Evolutionary conservation across 2,888 invertebrate species (phyloP), one percentile per base, ranked within the genome.

Genomic region (Lithophane ornitopus): DNA sequence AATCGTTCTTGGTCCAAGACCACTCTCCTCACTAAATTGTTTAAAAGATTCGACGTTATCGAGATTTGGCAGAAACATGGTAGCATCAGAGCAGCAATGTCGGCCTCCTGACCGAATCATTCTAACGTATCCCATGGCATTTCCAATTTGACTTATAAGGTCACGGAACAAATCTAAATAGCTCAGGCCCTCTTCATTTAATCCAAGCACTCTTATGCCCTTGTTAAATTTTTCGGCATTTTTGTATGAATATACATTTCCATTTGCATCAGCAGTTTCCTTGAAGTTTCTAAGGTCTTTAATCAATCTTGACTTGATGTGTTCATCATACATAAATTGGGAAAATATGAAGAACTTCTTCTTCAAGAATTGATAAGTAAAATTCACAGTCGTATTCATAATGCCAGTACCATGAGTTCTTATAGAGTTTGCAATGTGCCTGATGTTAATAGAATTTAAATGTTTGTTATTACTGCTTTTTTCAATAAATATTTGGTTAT

Each of bases 311-410:
- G 99, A 99, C 94, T 99, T 99, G 69, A 99, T 99, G 90, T 99
- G 99, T 94, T 99, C 99, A 92, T 99, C 99, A 92, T 98, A 99
- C 94, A 99, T 97, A 93, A 99, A 99, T 94, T 99, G 99, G 0
- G 99, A 99, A 93, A 99, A 99, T 1, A 98, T 98, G 88, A 98
- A 98, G 90, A 99, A 98, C 93, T 99, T 99, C 88, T 98, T 98
- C 85, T 98, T 97, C 84, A 99, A 96, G 94, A 99, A 99, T 94
- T 99, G 99, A 94, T 99, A 99, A 0, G 98, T 98, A 89, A 98
- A 98, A 92, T 99, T 99, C 83, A 98, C 99, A 0, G 99, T 99
- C 0, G 99, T 99, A 90, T 99, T 99, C 97, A 99, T 99, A 80
- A 99, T 99, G 12, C 99, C 99, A 14, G 98, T 98, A 49, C 99